Evolutionary conservation across 2,113 vertebrate genomes (phyloP).

Genomic region (Eudyptes chrysolophus): DNA sequence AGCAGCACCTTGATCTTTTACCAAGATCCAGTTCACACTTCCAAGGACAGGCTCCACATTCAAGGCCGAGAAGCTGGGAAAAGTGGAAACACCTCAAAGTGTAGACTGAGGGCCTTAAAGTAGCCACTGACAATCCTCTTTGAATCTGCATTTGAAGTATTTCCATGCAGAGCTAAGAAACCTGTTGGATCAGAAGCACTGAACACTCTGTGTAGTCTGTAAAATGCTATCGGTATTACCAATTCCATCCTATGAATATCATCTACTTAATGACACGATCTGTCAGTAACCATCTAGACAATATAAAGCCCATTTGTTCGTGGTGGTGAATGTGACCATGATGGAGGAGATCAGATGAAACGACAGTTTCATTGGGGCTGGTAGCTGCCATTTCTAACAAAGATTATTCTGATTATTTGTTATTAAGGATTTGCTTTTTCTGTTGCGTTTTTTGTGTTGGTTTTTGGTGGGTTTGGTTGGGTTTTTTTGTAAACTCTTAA

Average conservation of each 20-base stretch:
- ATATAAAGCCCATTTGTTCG: background rate
- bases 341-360: background rate
- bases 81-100: background rate
- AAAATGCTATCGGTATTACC: background rate
- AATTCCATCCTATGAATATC: background rate
- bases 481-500: background rate
- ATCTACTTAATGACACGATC: background rate
- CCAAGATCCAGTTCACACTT: fast-evolving
- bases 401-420: background rate
- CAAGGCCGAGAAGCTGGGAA: background rate
- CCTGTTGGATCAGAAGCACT: background rate
- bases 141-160: background rate
- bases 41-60: background rate
- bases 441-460: background rate
- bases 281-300: background rate
- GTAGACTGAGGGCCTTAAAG: background rate
- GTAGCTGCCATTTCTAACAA: background rate
- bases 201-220: background rate
- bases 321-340: background rate
- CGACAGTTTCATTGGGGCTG: background rate
- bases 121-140: background rate
- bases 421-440: background rate
- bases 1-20: background rate
- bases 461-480: background rate
- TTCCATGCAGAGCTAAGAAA: background rate